Percentiles rank a stretch among this genome's conserved stretches.
Conservation (phyloP, 2,113 vertebrate species). For the Eurystomus gularis region DNA sequence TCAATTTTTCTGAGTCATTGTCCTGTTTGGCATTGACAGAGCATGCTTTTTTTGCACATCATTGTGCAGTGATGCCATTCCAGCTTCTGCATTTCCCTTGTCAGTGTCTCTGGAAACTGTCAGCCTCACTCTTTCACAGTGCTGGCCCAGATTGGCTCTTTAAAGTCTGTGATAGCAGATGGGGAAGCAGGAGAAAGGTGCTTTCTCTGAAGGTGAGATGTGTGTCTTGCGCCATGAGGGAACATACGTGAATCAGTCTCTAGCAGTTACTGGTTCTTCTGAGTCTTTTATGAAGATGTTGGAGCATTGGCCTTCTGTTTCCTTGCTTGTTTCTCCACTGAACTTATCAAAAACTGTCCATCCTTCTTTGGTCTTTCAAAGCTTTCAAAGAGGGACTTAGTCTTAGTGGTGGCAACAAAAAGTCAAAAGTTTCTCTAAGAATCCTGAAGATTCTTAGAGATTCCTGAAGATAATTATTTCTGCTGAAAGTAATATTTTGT, state of each 20-base stretch:
- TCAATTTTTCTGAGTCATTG: neutral
- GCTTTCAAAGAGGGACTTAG: neutral
- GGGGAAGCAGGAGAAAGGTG: neutral
- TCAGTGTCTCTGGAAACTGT: neutral
- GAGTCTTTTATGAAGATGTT: neutral
- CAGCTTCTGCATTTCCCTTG: neutral
- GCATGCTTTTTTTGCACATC: neutral
- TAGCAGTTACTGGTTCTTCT: neutral
- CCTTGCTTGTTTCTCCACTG: neutral
- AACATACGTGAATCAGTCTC: neutral
- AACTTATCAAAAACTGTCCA: neutral
- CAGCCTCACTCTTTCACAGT: neutral
- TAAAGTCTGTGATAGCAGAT: neutral
- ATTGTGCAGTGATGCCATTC: neutral
- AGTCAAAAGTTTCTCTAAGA: neutral
- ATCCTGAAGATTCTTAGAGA: neutral
- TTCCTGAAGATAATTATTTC: neutral
- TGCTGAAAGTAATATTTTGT: neutral
- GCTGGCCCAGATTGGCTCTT: neutral
- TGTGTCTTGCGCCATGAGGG: neutral
- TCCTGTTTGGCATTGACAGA: neutral
- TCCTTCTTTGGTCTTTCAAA: neutral
- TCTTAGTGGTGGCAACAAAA: neutral
- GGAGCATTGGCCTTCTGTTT: neutral
- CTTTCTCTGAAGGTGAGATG: neutral